Percentiles rank a stretch among this genome's conserved stretches.
phyloP scores from a whole-genome alignment of 2,797 vertebrate species.

The Limnodromus scolopaceus region DNA sequence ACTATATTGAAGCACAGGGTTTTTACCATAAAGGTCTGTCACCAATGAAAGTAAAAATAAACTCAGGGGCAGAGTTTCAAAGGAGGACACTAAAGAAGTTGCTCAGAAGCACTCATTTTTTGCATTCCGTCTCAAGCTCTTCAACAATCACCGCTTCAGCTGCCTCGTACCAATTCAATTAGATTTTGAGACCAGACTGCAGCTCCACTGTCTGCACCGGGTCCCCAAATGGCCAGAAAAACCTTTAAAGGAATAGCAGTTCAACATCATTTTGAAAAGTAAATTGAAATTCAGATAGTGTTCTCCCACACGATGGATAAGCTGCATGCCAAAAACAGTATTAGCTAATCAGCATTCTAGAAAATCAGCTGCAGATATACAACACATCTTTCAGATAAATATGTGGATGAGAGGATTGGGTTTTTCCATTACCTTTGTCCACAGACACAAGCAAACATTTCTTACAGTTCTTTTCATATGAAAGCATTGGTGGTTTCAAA shows the following conservation, averaged over 20 bases:
- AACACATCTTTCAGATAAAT: conserved; percentile 51
- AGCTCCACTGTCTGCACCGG: conserved; percentile 39
- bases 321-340: conserved; percentile 53
- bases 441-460: not conserved
- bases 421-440: conserved; percentile 53
- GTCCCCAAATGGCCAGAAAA: conserved; percentile 34
- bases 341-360: conserved; percentile 65
- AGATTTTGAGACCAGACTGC: conserved; percentile 52
- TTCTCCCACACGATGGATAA: conserved; percentile 39
- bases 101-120: not conserved
- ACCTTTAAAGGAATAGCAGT: conserved; percentile 46
- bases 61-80: not conserved
- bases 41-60: not conserved
- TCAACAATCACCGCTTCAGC: conserved; percentile 12
- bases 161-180: conserved; percentile 28
- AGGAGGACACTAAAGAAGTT: not conserved
- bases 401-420: conserved; percentile 1
- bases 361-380: conserved; percentile 63
- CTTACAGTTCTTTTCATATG: not conserved
- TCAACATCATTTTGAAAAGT: conserved; percentile 31
- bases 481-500: not conserved
- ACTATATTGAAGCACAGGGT: not conserved
- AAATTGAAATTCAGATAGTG: conserved; percentile 61
- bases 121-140: conserved; percentile 36
- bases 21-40: not conserved